phyloP scores from a whole-genome alignment of 2,888 invertebrate genomes.

The Cryptocephalus moraei region DNA sequence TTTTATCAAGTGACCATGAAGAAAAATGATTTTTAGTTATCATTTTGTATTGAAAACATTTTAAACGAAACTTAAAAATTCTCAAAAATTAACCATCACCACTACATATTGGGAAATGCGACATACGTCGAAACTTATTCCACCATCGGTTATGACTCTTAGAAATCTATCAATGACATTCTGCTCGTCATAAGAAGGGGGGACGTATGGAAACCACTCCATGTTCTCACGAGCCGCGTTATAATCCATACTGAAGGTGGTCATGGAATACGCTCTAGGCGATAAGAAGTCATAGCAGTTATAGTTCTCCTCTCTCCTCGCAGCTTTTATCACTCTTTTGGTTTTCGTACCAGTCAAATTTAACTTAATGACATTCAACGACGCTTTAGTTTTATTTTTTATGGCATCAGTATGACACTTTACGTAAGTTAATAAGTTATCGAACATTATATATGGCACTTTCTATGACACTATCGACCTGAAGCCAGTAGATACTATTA shows the following conservation, averaged over 20 bases:
- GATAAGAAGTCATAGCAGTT: constrained; percentile 41
- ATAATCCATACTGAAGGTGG: constrained; percentile 43
- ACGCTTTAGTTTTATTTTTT: no score
- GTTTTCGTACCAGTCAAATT: no score
- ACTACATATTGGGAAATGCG: no score
- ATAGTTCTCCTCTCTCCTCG: constrained; percentile 25
- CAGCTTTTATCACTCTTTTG: no score
- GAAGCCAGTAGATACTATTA: no score
- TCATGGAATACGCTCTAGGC: constrained; percentile 44
- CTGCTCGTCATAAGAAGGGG: constrained; percentile 40
- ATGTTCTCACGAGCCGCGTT: constrained; percentile 41
- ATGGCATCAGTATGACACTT: constrained; percentile 33
- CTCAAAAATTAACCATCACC: no score
- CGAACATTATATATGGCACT: constrained; percentile 34
- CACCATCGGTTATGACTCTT: constrained; percentile 43
- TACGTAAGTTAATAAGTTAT: constrained; percentile 37
- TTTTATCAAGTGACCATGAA: no score
- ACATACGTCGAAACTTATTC: constrained; percentile 29
- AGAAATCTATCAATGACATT: constrained; percentile 48
- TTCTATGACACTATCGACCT: no score
- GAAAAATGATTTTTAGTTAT: no score
- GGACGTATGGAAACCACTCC: constrained; percentile 37
- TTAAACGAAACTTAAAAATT: no score
- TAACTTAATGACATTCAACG: no score
- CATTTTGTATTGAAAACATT: no score